Base-by-base conservation (phyloP, 2,113 vertebrate genomes). In the Balaenoptera acutorostrata region DNA sequence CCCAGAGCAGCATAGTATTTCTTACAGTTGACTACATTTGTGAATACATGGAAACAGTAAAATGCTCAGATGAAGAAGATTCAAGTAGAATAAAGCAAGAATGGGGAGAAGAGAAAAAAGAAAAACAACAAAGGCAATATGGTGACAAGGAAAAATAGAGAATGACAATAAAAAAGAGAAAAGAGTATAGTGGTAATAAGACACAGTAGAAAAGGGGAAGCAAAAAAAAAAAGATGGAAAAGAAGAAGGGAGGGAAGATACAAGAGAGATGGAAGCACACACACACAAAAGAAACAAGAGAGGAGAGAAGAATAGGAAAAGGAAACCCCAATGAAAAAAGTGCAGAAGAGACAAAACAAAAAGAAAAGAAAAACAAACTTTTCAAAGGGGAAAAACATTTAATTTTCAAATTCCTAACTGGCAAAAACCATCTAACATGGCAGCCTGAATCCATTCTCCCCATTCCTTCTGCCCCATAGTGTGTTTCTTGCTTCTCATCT, bases 401-500 rank as follows among this genome's bases (percentile, higher is more conserved):
- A 41, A 44, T 85, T 69, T 84, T 85, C 13, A 69, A 41, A 85
- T 39, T 69, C 13, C 36, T 63, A 55, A 55, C 14, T 66, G 25
- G 20, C 12, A 61, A 18, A 29, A n/a, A 36, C 1, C 10, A 55
- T 46, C 1, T 1, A 15, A 13, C 1, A n/a, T 12, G 7, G 46
- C 3, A 72, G 17, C 33, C 20, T 86, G 12, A 13, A 31, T 13
- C 20, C n/a, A 44, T 18, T 36, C 12, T 17, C 39, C 5, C 11
- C 1, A 2, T 63, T 52, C 4, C n/a, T 57, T 33, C 11, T 5
- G 8, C 1, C 8, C 13, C 6, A 3, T 9, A 63, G 13, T 17
- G 33, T 25, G 11, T 36, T 31, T n/a, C n/a, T 14, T 20, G 17
- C n/a, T 75, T 74, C 49, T 55, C 29, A 46, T 41, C n/a, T 49